A percentile compares a stretch with the other conserved stretches of the same genome.
Evolutionary conservation across 1,140 invertebrate genomes (phyloP).

Genomic region (Spodoptera frugiperda): DNA sequence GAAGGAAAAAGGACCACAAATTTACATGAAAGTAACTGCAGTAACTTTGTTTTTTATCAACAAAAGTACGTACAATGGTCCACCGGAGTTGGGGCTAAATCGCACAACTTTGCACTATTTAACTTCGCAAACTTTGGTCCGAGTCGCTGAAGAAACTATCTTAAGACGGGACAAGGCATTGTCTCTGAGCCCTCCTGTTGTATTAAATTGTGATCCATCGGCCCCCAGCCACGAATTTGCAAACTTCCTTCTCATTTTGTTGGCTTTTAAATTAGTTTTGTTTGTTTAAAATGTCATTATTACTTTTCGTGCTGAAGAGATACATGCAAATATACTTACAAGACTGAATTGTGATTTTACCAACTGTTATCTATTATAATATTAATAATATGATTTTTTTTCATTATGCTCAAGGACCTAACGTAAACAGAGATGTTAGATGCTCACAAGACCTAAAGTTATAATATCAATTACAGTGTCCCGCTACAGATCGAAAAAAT

Average conservation of each 20-base stretch:
- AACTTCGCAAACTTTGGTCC: conserved; percentile 68
- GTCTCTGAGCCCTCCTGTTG: conserved; percentile 25
- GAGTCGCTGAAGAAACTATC: conserved; percentile 63
- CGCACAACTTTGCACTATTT: conserved; percentile 77
- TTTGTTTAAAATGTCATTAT: no score
- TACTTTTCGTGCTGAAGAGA: neutral
- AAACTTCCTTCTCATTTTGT: conserved; percentile 28
- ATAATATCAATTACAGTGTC: no score
- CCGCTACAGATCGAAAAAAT: no score
- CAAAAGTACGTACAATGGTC: conserved; percentile 58
- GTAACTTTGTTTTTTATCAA: conserved; percentile 65
- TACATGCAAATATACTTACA: no score
- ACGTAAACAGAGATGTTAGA: no score
- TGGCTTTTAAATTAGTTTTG: conserved; percentile 8
- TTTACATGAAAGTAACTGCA: conserved; percentile 59
- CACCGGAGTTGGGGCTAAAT: conserved; percentile 69
- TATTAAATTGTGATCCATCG: conserved; percentile 43
- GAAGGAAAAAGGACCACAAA: conserved; percentile 36
- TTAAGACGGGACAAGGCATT: conserved; percentile 43
- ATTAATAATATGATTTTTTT: no score
- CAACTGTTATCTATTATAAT: no score
- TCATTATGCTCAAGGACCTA: no score
- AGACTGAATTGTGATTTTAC: no score
- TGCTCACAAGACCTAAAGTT: no score
- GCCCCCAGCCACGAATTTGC: conserved; percentile 24